These are phyloP conservation scores for Heliconius hermathena DNA, from an alignment of 1,140 invertebrate species.

Conservation along the genomic window DNA sequence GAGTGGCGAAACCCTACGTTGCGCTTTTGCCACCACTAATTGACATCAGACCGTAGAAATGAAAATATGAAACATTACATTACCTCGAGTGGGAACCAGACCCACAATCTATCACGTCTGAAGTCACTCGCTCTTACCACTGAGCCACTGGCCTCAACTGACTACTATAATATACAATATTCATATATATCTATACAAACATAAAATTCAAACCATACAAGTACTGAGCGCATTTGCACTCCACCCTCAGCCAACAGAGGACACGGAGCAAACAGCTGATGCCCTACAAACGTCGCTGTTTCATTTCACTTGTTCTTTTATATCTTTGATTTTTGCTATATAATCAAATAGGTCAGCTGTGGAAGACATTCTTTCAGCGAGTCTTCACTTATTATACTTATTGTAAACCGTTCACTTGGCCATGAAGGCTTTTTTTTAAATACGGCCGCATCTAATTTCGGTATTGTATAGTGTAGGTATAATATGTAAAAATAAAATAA, in stretches of 20 bases:
- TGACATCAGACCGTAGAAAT: no score
- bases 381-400: slow-evolving; percentile 2
- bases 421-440: background rate
- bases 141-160: no score
- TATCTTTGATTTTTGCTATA: slow-evolving; percentile 38
- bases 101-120: no score
- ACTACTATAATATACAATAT: background rate
- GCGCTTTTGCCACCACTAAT: no score
- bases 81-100: no score
- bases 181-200: background rate
- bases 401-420: background rate
- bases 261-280: slow-evolving; percentile 49
- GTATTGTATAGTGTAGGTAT: background rate
- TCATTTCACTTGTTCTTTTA: slow-evolving; percentile 43
- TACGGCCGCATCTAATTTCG: background rate
- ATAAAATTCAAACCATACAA: slow-evolving; percentile 18
- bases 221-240: slow-evolving; percentile 34
- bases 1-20: no score
- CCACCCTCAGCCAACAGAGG: slow-evolving; percentile 29
- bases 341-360: slow-evolving; percentile 29
- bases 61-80: no score
- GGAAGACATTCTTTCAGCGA: slow-evolving; percentile 20
- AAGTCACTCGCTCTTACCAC: background rate
- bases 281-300: slow-evolving; percentile 55
- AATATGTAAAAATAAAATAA: no score